Conservation (phyloP, 2,113 vertebrate species). For the Ameiurus melas region DNA sequence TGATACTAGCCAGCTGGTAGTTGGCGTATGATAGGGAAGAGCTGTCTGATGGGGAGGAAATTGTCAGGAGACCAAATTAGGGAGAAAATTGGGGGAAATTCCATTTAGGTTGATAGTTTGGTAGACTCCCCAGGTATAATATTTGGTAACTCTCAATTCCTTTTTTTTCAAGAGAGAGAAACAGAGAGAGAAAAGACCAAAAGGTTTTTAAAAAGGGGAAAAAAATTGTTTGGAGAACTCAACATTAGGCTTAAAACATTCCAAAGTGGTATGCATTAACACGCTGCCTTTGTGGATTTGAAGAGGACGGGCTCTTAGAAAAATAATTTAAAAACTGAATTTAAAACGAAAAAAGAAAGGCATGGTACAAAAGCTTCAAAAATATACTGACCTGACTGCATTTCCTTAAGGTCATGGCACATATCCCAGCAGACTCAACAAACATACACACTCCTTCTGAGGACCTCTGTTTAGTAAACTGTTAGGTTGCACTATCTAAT, state of each 20-base stretch:
- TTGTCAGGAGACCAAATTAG: neutral
- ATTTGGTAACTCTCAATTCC: neutral
- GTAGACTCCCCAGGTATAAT: neutral
- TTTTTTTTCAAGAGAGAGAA: neutral
- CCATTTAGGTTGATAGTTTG: neutral
- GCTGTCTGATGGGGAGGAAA: neutral
- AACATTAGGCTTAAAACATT: slow-evolving; percentile 22
- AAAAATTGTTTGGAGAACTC: slow-evolving; percentile 7
- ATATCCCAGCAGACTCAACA: slow-evolving; percentile 13
- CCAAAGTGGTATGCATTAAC: neutral
- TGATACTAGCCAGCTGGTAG: neutral
- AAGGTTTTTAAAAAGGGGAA: neutral
- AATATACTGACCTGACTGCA: slow-evolving; percentile 3
- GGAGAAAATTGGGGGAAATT: neutral
- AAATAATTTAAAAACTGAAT: neutral
- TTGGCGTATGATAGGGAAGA: neutral
- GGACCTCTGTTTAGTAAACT: slow-evolving; percentile 38
- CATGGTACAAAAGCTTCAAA: slow-evolving; percentile 6
- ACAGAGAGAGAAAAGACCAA: neutral
- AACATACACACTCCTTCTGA: slow-evolving; percentile 23
- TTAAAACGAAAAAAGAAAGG: slow-evolving; percentile 28
- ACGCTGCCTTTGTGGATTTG: neutral
- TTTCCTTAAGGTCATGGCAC: slow-evolving; percentile 12
- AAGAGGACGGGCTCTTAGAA: slow-evolving; percentile 7
- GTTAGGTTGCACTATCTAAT: slow-evolving; percentile 43